Percentiles rank a stretch among this genome's conserved stretches.
phyloP scores from a whole-genome alignment of 2,888 invertebrate species.

The Philhelius pedissequus region DNA sequence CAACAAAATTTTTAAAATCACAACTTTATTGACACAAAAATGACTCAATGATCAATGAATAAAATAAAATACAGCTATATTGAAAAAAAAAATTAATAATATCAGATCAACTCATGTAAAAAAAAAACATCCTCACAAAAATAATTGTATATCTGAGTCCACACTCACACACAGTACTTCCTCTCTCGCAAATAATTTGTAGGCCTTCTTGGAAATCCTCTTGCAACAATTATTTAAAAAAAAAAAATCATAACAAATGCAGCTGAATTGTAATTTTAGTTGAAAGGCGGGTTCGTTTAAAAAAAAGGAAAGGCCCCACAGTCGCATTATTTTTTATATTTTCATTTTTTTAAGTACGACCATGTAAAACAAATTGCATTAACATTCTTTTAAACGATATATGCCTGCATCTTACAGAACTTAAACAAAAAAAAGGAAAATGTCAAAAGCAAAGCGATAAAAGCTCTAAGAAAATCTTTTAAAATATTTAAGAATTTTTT shows the following conservation, averaged over 20 bases:
- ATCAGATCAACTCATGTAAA: slow-evolving; percentile 23
- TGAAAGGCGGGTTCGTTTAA: background rate
- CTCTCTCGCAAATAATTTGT: slow-evolving; percentile 5
- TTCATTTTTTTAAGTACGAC: too few relatives aligned
- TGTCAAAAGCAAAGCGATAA: too few relatives aligned
- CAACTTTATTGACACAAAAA: slow-evolving; percentile 18
- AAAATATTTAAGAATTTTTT: too few relatives aligned
- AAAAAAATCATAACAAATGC: background rate
- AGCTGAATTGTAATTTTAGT: background rate
- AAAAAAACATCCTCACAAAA: background rate
- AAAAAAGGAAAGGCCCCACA: background rate
- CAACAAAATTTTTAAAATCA: slow-evolving; percentile 5
- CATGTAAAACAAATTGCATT: too few relatives aligned
- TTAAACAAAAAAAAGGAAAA: too few relatives aligned
- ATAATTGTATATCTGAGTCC: slow-evolving; percentile 11
- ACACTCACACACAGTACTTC: slow-evolving; percentile 33
- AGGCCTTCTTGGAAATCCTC: background rate
- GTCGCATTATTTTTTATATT: background rate
- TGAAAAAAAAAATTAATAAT: background rate
- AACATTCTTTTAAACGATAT: too few relatives aligned
- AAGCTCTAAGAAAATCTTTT: too few relatives aligned
- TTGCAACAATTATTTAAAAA: background rate
- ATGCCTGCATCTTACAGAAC: too few relatives aligned
- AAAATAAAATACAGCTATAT: too few relatives aligned
- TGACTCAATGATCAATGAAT: slow-evolving; percentile 27